A percentile compares a stretch with the other conserved stretches of the same genome.
These are phyloP conservation scores for Vulpes ferrilata DNA, from an alignment of 2,113 vertebrate genomes.

Conservation along the genomic window DNA sequence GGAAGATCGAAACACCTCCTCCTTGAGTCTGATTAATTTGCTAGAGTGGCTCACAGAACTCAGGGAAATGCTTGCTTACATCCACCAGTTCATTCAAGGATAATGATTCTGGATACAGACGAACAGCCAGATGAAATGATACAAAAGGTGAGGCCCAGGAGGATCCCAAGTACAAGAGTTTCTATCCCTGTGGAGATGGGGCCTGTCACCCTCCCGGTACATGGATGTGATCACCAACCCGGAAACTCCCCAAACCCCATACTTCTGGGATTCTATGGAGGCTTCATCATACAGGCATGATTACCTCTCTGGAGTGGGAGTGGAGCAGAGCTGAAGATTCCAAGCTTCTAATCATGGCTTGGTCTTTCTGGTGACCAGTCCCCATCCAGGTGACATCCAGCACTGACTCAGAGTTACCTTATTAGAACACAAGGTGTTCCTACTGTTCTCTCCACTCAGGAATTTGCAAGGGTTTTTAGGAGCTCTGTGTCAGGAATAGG, in stretches of 20 bases:
- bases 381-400: neutral
- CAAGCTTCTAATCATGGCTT: neutral
- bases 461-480: neutral
- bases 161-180: neutral
- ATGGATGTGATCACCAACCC: neutral
- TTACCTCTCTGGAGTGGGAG: neutral
- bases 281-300: neutral
- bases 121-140: neutral
- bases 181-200: neutral
- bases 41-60: neutral
- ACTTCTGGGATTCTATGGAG: neutral
- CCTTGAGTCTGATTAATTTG: neutral
- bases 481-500: neutral
- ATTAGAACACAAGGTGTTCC: neutral
- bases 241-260: too few relatives aligned
- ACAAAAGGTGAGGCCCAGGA: too few relatives aligned
- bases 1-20: too few relatives aligned
- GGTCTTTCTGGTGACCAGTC: neutral
- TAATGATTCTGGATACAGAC: neutral
- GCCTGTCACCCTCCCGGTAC: neutral
- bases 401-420: neutral
- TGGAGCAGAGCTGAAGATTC: neutral
- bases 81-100: neutral
- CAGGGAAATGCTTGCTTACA: neutral
- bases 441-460: neutral